Base-by-base conservation (phyloP, 2,797 vertebrate species). In the Merluccius polli region DNA sequence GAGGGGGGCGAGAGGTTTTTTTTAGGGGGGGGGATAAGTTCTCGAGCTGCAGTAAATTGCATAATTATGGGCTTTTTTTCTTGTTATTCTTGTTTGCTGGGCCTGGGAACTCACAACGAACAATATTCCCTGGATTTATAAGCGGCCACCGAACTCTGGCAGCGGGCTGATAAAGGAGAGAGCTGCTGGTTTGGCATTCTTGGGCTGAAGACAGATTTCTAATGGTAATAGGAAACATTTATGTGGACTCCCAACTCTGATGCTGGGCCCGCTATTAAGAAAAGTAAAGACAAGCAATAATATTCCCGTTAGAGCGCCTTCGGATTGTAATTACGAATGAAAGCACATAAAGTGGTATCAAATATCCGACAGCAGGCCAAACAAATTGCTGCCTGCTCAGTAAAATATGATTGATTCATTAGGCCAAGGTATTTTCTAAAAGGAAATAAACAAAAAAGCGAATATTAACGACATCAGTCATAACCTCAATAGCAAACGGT, bases 21-120 rank as follows among this genome's bases (percentile, higher is more conserved):
- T 48, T 21, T 48, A 73, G 83, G 83, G 81, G 91, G 92, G 91
- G 87, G 90, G 92, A 87, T 30, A 87, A 87, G 86, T 92, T 91
- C 88, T 88, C 82, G 90, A 89, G 88, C 88, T 82, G 88, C 88
- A 89, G 86, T 92, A 89, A 93, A 92, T 92, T 91, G 82, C 81
- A 79, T 91, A 93, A 93, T 93, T 92, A 92, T 79, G 71, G 82
- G 76, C 78, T 30, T 13, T 90, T 89, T 90, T 90, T 92, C 88
- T 91, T 87, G 88, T 91, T 91, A 87, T 90, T 91, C 88, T 88
- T 88, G 88, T 90, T 89, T 83, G 86, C 87, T 81, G 83, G 84
- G 88, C 89, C 77, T 73, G 85, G 78, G 80, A 88, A 87, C 71
- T 87, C 85, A 88, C 88, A 91, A 89, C 87, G 89, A 87, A 88